Base-by-base conservation (phyloP, 2,797 vertebrate species). In the Tamandua tetradactyla region DNA sequence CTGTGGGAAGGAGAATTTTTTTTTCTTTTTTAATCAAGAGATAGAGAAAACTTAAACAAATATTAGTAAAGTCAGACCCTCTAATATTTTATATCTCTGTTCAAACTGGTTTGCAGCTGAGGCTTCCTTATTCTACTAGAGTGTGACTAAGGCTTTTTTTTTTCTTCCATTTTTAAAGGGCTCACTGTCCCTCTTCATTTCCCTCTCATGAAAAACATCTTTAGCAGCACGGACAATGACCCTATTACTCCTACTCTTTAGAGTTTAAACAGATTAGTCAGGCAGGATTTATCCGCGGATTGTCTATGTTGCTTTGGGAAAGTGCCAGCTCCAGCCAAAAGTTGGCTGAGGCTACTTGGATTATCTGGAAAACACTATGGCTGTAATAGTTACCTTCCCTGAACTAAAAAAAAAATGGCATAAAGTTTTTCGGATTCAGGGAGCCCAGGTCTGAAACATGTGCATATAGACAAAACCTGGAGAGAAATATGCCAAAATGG, bases 231-330 rank as follows among this genome's bases (percentile, higher is more conserved):
- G 57, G 80, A n/a, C 92, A 92, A 55, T 94, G 87, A 92, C 78
- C 76, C 20, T n/a, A 5, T 2, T 62, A 23, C 49, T 57, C 62
- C 35, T 47, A 49, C 35, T 86, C 82, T 88, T 92, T 71, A 78
- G 27, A 62, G 87, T 93, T 94, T 89, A 95, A 93, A 89, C 52
- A 91, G 76, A 44, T 91, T 84, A 93, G 47, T 95, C 87, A 85
- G 22, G 59, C 49, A 87, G 57, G 40, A 78, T 68, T 62, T 68
- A 57, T 42, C 55, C 27, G 12, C 74, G 42, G 57, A 61, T 85
- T 96, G 80, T 81, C 84, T 44, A 3, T 76, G 52, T 76, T 93
- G 25, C 81, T 80, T 94, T 76, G 76, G 42, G 55, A 93, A 81
- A 87, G 49, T 25, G 25, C 59, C 32, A 64, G 44, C 84, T 90